A percentile compares a stretch with the other conserved stretches of the same genome.
These are phyloP conservation scores for Polyommatus iphigenia DNA, from an alignment of 2,888 invertebrate species.

Conservation along the genomic window DNA sequence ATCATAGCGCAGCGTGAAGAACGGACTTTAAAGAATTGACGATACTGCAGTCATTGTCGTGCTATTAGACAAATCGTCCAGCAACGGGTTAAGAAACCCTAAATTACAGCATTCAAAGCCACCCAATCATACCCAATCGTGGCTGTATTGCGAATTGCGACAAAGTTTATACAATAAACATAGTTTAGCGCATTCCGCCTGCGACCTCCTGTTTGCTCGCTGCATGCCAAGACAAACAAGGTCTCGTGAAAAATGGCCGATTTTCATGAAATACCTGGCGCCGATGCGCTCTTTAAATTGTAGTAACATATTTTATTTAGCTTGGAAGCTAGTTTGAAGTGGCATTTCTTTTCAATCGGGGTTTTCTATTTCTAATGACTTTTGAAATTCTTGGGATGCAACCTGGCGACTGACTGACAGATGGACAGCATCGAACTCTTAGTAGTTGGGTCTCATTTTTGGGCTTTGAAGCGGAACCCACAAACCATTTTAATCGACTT, in stretches of 20 bases:
- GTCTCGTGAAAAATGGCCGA: neutral
- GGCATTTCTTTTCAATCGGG: neutral
- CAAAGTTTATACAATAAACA: neutral
- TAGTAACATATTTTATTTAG: neutral
- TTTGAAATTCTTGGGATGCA: too few species aligned
- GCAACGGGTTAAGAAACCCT: neutral
- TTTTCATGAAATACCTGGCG: constrained; percentile 1
- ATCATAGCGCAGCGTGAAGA: too few species aligned
- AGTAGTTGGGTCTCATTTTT: too few species aligned
- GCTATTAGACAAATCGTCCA: too few species aligned
- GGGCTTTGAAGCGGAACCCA: too few species aligned
- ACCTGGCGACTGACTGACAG: too few species aligned
- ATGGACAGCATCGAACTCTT: too few species aligned
- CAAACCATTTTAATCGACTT: too few species aligned
- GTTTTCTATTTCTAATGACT: neutral
- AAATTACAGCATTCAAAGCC: neutral
- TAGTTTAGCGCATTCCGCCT: neutral
- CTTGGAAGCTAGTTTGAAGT: neutral
- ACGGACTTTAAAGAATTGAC: too few species aligned
- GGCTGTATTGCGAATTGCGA: neutral
- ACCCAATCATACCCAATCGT: neutral
- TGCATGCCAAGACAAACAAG: constrained; percentile 20
- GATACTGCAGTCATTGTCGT: too few species aligned
- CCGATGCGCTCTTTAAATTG: neutral
- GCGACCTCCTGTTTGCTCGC: neutral